phyloP scores from a whole-genome alignment of 2,113 vertebrate species.

The Odontesthes bonariensis region DNA sequence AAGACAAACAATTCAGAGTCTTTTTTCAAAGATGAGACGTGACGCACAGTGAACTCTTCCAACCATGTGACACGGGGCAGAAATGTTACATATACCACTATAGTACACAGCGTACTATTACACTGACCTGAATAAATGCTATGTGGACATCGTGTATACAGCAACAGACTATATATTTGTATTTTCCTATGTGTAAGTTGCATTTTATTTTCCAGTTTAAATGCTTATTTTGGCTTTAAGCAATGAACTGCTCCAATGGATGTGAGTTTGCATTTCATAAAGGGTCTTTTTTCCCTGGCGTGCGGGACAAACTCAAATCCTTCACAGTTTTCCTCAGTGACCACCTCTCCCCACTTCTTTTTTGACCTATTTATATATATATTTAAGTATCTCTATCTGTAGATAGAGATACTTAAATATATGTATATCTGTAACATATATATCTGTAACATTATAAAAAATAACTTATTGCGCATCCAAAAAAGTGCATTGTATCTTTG shows the following conservation, averaged over 20 bases:
- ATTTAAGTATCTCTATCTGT: background rate
- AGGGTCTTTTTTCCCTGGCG: constrained; percentile 52
- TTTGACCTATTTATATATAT: constrained; percentile 60
- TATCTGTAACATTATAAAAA: constrained; percentile 85
- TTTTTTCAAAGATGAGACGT: constrained; percentile 24
- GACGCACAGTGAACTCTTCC: constrained; percentile 29
- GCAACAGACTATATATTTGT: constrained; percentile 32
- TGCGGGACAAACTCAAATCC: constrained; percentile 69
- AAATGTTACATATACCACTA: constrained; percentile 8
- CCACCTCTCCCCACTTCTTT: constrained; percentile 58
- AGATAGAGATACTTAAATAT: too few relatives aligned
- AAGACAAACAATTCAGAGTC: constrained; percentile 13
- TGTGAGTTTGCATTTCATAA: constrained; percentile 65
- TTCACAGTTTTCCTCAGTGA: constrained; percentile 80
- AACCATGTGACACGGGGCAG: constrained; percentile 8
- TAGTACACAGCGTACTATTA: constrained; percentile 38
- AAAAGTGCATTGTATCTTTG: constrained; percentile 86
- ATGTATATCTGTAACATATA: constrained; percentile 15
- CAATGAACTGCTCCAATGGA: constrained; percentile 63
- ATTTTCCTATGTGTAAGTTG: constrained; percentile 33
- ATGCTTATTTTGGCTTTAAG: constrained; percentile 79
- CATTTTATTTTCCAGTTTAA: constrained; percentile 66
- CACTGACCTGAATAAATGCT: constrained; percentile 39
- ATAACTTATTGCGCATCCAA: constrained; percentile 88
- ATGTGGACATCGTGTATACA: constrained; percentile 52